Percentiles rank a stretch among this genome's conserved stretches.
These are phyloP conservation scores for Thecophora atra DNA, from an alignment of 2,888 invertebrate genomes.

Conservation along the genomic window DNA sequence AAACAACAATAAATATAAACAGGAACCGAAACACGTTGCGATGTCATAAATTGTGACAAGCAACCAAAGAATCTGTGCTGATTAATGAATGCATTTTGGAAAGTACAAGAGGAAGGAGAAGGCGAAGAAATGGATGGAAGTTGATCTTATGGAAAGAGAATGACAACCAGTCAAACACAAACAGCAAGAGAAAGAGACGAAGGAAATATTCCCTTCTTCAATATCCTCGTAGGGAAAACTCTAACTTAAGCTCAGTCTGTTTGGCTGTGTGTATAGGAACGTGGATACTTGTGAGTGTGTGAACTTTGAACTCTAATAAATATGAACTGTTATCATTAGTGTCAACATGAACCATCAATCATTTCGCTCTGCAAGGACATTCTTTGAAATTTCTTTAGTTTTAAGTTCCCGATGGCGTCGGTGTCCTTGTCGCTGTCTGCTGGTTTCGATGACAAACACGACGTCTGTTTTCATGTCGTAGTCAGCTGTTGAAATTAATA, in stretches of 20 bases:
- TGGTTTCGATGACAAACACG: background rate
- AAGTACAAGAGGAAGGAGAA: too few relatives aligned
- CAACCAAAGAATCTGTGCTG: too few relatives aligned
- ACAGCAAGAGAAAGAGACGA: too few relatives aligned
- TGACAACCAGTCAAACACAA: too few relatives aligned
- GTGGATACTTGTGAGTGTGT: slow-evolving; percentile 34
- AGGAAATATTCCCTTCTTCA: too few relatives aligned
- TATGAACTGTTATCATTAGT: slow-evolving; percentile 33
- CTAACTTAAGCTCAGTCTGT: slow-evolving; percentile 10
- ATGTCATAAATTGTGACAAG: too few relatives aligned
- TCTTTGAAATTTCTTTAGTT: slow-evolving; percentile 9
- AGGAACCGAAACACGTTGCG: too few relatives aligned
- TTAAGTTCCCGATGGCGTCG: slow-evolving; percentile 4
- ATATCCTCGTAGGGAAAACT: too few relatives aligned
- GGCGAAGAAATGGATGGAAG: slow-evolving; percentile 29
- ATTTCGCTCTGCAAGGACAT: slow-evolving; percentile 10
- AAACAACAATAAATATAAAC: too few relatives aligned
- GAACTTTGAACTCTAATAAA: slow-evolving; percentile 35
- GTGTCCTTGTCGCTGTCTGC: background rate
- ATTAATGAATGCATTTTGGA: too few relatives aligned
- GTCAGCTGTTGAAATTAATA: slow-evolving; percentile 26
- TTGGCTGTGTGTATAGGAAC: slow-evolving; percentile 17
- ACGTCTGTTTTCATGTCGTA: background rate
- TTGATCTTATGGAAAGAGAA: background rate
- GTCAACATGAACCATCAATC: slow-evolving; percentile 27